Percentiles rank a stretch among this genome's conserved stretches.
Conservation (phyloP, 2,797 vertebrate species). For the Natrix natrix region DNA sequence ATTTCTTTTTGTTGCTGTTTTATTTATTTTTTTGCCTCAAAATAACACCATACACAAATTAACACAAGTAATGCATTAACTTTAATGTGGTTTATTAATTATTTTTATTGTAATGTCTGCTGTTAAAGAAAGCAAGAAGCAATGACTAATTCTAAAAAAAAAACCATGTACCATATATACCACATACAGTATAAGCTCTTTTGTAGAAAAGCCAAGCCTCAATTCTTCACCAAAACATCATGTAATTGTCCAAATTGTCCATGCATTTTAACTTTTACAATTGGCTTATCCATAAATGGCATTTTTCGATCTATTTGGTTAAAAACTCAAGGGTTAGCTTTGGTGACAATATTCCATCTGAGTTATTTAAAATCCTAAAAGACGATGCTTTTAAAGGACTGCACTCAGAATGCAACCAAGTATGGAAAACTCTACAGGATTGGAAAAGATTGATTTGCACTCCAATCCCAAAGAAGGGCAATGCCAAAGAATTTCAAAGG, state of each 20-base stretch:
- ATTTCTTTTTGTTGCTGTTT: background rate
- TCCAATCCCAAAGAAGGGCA: background rate
- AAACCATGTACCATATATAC: background rate
- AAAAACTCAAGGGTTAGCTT: background rate
- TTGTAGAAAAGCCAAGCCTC: background rate
- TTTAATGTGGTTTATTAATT: background rate
- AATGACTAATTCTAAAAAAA: background rate
- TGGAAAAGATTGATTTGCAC: background rate
- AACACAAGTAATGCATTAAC: background rate
- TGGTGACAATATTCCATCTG: background rate
- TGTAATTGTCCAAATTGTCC: background rate
- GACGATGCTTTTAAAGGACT: background rate
- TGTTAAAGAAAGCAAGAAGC: background rate
- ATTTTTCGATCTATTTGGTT: background rate
- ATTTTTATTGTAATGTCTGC: background rate
- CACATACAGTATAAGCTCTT: background rate
- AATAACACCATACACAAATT: background rate
- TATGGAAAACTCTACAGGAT: background rate
- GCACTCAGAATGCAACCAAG: background rate
- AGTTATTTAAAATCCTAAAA: background rate
- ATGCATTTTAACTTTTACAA: background rate
- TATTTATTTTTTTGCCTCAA: background rate
- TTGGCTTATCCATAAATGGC: background rate
- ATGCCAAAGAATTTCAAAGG: background rate
- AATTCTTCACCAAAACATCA: background rate